A percentile compares a stretch with the other conserved stretches of the same genome.
Conservation (phyloP, 2,113 vertebrate genomes). For the Patagioenas fasciata region DNA sequence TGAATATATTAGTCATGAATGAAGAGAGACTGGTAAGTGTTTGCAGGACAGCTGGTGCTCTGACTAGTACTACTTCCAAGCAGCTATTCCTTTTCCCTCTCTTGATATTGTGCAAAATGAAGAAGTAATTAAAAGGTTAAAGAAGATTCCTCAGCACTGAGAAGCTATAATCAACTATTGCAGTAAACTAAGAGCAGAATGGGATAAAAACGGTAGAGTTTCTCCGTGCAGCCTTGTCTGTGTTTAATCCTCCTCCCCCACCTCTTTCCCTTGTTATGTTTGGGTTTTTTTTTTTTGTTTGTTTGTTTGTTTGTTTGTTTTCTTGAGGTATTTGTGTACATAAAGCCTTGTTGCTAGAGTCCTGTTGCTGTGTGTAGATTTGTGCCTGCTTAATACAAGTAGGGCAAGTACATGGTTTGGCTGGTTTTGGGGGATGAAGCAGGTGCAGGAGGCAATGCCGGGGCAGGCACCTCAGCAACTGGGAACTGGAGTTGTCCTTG, state of each 20-base stretch:
- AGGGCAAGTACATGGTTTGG: neutral
- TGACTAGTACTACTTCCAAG: neutral
- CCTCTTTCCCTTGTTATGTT: neutral
- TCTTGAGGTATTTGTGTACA: neutral
- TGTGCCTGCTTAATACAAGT: neutral
- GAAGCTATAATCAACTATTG: neutral
- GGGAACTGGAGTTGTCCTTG: fast-evolving
- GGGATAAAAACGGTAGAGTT: neutral
- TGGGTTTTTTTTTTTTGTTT: neutral
- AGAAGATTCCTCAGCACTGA: neutral
- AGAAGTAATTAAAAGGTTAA: neutral
- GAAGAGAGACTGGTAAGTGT: neutral
- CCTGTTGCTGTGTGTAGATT: neutral
- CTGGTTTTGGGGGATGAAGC: neutral
- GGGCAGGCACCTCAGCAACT: fast-evolving
- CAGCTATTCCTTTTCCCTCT: neutral
- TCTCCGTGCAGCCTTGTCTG: neutral
- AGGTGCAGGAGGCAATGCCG: neutral
- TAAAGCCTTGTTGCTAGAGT: neutral
- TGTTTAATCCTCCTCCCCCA: neutral
- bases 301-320: no score
- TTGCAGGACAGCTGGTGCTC: neutral
- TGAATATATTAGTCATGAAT: neutral
- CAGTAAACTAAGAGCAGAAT: neutral
- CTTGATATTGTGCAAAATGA: neutral